These are phyloP conservation scores for Percopsis omiscomaycus DNA, from an alignment of 2,797 vertebrate species.

Conservation along the genomic window DNA sequence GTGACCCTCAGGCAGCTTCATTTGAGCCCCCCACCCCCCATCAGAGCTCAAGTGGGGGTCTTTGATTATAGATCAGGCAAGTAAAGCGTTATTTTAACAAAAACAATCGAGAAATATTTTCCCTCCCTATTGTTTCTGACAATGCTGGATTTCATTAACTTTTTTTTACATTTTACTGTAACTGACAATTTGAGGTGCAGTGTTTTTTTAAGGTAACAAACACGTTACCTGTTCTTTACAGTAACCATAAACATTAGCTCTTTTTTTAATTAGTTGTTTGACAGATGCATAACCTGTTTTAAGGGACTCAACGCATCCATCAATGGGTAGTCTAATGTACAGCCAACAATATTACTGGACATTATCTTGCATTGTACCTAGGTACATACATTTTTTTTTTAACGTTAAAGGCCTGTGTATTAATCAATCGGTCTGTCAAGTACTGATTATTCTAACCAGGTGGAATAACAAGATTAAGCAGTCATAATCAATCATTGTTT, in stretches of 20 bases:
- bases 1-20: constrained; percentile 41
- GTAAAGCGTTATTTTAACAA: constrained; percentile 1
- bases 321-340: constrained; percentile 33
- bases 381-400: constrained; percentile 28
- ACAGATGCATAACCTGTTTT: constrained; percentile 57
- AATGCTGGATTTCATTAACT: constrained; percentile 28
- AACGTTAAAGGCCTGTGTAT: constrained; percentile 42
- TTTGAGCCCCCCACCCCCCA: constrained; percentile 32
- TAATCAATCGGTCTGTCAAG: constrained; percentile 53
- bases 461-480: constrained; percentile 65
- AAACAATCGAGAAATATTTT: constrained; percentile 25
- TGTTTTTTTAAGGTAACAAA: constrained; percentile 16
- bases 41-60: constrained; percentile 50
- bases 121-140: constrained; percentile 25
- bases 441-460: constrained; percentile 52
- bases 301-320: constrained; percentile 62
- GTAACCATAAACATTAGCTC: constrained; percentile 30
- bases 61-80: constrained; percentile 58
- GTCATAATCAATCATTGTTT: constrained; percentile 43
- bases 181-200: too few relatives aligned
- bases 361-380: constrained; percentile 63
- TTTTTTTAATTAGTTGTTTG: constrained; percentile 59
- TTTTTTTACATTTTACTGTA: constrained; percentile 10
- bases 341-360: constrained; percentile 46
- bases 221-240: constrained; percentile 29